Conservation (phyloP, 2,113 vertebrate genomes). For the Psettodes erumei region DNA sequence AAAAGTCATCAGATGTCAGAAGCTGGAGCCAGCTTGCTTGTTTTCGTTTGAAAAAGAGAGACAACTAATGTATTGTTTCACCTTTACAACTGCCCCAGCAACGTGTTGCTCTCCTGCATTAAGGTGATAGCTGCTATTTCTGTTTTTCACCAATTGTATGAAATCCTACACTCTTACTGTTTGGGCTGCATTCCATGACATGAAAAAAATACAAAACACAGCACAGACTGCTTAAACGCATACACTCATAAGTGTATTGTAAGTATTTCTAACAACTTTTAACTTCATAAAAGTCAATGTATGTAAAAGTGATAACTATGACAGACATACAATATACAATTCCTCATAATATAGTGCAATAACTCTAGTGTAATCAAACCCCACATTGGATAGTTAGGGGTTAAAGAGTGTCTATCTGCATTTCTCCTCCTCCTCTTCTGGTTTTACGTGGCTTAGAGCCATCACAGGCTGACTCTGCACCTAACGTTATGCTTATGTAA, state of each 20-base stretch:
- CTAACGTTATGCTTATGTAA: constrained; percentile 51
- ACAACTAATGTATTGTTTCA: neutral
- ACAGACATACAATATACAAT: constrained; percentile 14
- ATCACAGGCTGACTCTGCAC: constrained; percentile 42
- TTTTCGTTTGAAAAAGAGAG: neutral
- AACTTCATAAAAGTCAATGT: constrained; percentile 32
- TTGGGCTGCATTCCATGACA: constrained; percentile 8
- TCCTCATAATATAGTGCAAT: constrained; percentile 55
- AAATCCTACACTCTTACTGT: neutral
- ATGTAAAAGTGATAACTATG: constrained; percentile 35
- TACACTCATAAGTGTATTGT: constrained; percentile 16
- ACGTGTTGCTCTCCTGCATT: neutral
- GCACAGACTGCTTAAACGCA: constrained; percentile 32
- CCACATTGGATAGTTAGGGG: constrained; percentile 14
- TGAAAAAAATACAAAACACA: constrained; percentile 41
- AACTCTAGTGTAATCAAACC: constrained; percentile 23
- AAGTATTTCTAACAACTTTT: constrained; percentile 37
- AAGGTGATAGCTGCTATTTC: neutral
- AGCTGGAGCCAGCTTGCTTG: neutral
- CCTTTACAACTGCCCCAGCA: neutral
- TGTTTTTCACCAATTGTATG: neutral
- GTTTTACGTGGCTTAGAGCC: constrained; percentile 40
- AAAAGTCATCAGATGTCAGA: neutral
- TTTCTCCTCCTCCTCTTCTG: constrained; percentile 39
- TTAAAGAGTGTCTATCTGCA: constrained; percentile 36